Conservation (phyloP, 2,888 invertebrate species). For the Aphidius colemani region DNA sequence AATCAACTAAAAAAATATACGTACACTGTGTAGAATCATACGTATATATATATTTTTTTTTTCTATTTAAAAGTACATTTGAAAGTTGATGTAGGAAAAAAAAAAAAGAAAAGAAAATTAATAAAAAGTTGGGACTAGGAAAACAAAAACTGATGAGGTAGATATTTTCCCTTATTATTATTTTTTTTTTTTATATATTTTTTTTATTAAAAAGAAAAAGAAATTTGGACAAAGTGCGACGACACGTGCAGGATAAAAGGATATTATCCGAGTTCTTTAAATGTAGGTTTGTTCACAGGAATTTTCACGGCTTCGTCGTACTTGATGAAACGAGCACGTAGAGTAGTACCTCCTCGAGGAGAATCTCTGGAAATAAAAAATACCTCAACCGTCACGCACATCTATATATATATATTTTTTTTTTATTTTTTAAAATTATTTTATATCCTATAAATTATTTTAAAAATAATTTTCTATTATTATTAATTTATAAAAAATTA, state of each 20-base stretch:
- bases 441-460: too few relatives aligned
- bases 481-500: not conserved
- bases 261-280: slow-evolving; percentile 62
- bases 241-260: slow-evolving; percentile 22
- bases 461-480: not conserved
- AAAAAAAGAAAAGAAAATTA: slow-evolving; percentile 16
- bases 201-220: not conserved
- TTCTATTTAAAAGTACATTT: too few relatives aligned
- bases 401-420: not conserved
- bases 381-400: slow-evolving; percentile 33
- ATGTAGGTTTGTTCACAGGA: slow-evolving; percentile 86
- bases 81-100: not conserved
- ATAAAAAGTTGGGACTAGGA: not conserved
- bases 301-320: slow-evolving; percentile 75
- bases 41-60: too few relatives aligned
- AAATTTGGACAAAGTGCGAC: slow-evolving; percentile 15
- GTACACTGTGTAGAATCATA: not conserved
- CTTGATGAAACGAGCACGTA: slow-evolving; percentile 76
- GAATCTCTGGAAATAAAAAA: slow-evolving; percentile 70
- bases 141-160: not conserved
- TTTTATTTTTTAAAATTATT: slow-evolving; percentile 13
- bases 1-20: not conserved
- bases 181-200: too few relatives aligned
- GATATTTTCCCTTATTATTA: too few relatives aligned
- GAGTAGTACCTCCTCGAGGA: slow-evolving; percentile 80